These are phyloP conservation scores for Glaucopsyche alexis DNA, from an alignment of 2,888 invertebrate species.

Conservation along the genomic window DNA sequence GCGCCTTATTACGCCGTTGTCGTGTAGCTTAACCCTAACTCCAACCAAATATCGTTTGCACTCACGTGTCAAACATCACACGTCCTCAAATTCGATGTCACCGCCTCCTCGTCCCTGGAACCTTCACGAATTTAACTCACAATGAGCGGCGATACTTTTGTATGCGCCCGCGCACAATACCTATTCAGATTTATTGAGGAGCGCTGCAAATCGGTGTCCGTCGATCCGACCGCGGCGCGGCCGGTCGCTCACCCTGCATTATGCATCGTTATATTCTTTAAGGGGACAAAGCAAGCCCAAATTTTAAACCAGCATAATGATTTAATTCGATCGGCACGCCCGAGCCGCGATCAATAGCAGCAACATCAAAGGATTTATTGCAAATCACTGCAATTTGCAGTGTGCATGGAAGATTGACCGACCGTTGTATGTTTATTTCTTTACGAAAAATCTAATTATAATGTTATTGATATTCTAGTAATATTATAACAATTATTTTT, in stretches of 20 bases:
- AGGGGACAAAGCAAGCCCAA: constrained; percentile 46
- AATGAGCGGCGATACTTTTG: constrained; percentile 59
- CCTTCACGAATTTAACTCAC: constrained; percentile 62
- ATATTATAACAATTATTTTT: too few species aligned
- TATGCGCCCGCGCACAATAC: constrained; percentile 69
- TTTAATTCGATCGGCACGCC: constrained; percentile 26
- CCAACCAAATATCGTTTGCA: constrained; percentile 27
- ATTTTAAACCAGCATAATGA: constrained; percentile 39
- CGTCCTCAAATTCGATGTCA: constrained; percentile 57
- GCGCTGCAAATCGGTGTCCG: constrained; percentile 60
- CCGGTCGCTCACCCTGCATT: constrained; percentile 63
- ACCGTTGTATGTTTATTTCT: background rate
- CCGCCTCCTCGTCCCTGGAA: constrained; percentile 59
- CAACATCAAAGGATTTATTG: constrained; percentile 20
- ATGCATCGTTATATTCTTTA: constrained; percentile 49
- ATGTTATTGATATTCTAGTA: too few species aligned
- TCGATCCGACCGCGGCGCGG: constrained; percentile 45
- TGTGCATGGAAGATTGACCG: constrained; percentile 1
- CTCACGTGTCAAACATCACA: constrained; percentile 42
- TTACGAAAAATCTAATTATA: too few species aligned
- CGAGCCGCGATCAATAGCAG: background rate
- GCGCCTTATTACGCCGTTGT: background rate
- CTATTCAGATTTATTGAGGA: constrained; percentile 68
- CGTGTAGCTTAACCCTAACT: background rate
- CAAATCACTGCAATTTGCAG: constrained; percentile 10